phyloP scores from a whole-genome alignment of 1,140 invertebrate species.

The Homarus americanus region DNA sequence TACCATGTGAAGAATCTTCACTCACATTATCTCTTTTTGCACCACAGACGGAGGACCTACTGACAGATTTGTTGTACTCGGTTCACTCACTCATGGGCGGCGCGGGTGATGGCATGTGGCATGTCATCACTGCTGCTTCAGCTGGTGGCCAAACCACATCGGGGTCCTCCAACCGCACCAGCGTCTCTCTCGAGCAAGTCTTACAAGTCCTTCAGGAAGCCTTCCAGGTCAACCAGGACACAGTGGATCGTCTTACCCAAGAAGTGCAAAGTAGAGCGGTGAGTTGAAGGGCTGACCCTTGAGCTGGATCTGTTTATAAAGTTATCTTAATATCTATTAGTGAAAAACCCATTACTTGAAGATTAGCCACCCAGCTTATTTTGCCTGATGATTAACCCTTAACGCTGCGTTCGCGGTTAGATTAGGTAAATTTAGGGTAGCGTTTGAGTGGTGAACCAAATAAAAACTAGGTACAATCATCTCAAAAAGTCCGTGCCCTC shows the following conservation, averaged over 20 bases:
- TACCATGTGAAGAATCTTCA: neutral
- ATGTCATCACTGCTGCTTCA: neutral
- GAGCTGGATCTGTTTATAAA: no score
- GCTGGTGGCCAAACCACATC: neutral
- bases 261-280: slow-evolving; percentile 34
- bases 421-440: no score
- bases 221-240: slow-evolving; percentile 42
- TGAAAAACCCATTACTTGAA: no score
- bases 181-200: slow-evolving; percentile 46
- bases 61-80: slow-evolving; percentile 50
- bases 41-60: slow-evolving; percentile 49
- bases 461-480: no score
- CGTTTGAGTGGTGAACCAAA: no score
- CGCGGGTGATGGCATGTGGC: slow-evolving; percentile 29
- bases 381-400: no score
- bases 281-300: no score
- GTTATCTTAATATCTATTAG: no score
- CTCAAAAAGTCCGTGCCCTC: no score
- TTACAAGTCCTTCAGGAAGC: slow-evolving; percentile 37
- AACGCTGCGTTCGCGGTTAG: no score
- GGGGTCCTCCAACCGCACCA: neutral
- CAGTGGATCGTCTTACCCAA: slow-evolving; percentile 9
- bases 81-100: slow-evolving; percentile 56
- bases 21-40: neutral
- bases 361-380: no score